These are phyloP conservation scores for Nipponia nippon DNA, from an alignment of 2,113 vertebrate species.

Conservation along the genomic window DNA sequence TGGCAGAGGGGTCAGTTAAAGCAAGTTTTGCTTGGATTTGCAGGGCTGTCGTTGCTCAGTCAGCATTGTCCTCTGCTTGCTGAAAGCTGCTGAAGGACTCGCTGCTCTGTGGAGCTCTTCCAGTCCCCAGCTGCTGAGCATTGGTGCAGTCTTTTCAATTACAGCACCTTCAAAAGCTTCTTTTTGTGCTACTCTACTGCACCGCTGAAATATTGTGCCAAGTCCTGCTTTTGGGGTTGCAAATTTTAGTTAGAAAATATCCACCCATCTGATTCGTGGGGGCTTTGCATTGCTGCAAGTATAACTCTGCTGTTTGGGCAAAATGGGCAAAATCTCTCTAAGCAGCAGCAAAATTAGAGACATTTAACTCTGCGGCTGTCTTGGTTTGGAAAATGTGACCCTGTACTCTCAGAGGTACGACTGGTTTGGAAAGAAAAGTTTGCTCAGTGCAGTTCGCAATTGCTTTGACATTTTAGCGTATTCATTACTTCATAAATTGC, in stretches of 20 bases:
- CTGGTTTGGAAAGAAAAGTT: slow-evolving; percentile 30
- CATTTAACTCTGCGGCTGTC: neutral
- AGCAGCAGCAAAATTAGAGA: neutral
- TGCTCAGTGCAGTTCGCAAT: neutral
- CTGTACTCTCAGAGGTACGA: neutral
- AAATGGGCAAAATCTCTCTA: neutral
- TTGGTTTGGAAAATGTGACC: slow-evolving; percentile 27
- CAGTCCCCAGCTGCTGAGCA: neutral
- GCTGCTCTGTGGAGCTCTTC: accelerated
- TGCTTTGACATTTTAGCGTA: neutral
- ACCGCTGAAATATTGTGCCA: accelerated
- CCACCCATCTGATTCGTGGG: neutral
- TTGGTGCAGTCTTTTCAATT: neutral
- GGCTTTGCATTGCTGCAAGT: neutral
- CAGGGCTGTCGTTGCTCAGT: neutral
- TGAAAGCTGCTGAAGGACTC: neutral
- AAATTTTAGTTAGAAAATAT: neutral
- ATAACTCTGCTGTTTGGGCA: neutral
- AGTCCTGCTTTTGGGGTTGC: neutral
- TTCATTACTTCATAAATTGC: neutral
- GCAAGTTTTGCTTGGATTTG: neutral
- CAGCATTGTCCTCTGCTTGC: neutral
- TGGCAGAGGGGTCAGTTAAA: neutral
- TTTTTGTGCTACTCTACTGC: neutral
- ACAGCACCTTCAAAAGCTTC: neutral